phyloP scores from a whole-genome alignment of 2,888 invertebrate species.

The Antheraea yamamai region DNA sequence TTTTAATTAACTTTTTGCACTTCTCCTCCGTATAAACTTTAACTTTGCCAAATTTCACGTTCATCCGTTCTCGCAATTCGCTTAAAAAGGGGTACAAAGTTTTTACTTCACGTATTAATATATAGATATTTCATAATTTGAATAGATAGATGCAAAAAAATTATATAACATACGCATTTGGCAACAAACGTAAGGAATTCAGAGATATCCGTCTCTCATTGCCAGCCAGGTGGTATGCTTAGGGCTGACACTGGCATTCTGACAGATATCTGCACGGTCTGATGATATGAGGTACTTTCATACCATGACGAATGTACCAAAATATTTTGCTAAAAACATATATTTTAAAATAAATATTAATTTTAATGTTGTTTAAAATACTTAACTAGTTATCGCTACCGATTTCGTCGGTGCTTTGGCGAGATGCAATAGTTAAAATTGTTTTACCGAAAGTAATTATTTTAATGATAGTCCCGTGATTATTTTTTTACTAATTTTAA shows the following conservation, averaged over 20 bases:
- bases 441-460: not conserved
- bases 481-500: not conserved
- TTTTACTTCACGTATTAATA: no score
- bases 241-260: constrained; percentile 29
- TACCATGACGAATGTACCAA: not conserved
- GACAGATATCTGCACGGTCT: constrained; percentile 24
- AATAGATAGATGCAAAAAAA: not conserved
- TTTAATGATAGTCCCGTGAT: no score
- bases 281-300: constrained; percentile 14
- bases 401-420: not conserved
- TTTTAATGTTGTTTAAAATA: not conserved
- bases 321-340: constrained; percentile 3
- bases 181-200: constrained; percentile 18
- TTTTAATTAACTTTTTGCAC: no score
- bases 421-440: not conserved
- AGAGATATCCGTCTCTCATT: constrained; percentile 16
- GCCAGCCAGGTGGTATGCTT: constrained; percentile 31
- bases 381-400: not conserved
- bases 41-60: no score
- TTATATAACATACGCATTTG: constrained; percentile 16
- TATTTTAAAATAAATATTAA: not conserved
- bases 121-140: not conserved
- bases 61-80: no score
- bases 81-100: no score
- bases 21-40: no score